Evolutionary conservation across 2,888 invertebrate species (phyloP).

Genomic region (Oxycera nigricornis): DNA sequence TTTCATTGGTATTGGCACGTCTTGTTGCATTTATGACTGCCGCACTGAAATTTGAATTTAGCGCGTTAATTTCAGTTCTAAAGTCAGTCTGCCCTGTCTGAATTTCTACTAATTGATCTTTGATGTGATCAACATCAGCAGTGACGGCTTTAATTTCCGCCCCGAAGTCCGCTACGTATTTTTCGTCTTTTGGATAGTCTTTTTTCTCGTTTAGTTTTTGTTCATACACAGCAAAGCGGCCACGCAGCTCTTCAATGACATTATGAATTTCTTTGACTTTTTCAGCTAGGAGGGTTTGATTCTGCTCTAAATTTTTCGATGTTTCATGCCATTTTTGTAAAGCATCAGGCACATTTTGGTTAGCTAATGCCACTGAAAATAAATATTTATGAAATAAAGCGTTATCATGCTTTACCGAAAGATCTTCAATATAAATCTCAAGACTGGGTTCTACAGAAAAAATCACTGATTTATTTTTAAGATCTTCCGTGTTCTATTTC

Average conservation of each 20-base stretch:
- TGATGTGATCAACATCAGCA: slow-evolving; percentile 57
- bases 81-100: slow-evolving; percentile 54
- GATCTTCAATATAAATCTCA: not conserved
- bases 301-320: slow-evolving; percentile 71
- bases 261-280: slow-evolving; percentile 67
- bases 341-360: slow-evolving; percentile 73
- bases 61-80: slow-evolving; percentile 51
- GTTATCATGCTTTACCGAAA: not conserved
- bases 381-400: slow-evolving; percentile 1
- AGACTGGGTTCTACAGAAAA: not conserved
- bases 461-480: not conserved
- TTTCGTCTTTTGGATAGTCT: slow-evolving; percentile 58
- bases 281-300: slow-evolving; percentile 69
- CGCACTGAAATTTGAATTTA: slow-evolving; percentile 53
- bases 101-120: slow-evolving; percentile 56
- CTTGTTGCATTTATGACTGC: slow-evolving; percentile 48
- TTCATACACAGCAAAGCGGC: slow-evolving; percentile 59
- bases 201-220: slow-evolving; percentile 53
- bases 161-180: slow-evolving; percentile 59
- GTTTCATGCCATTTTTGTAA: slow-evolving; percentile 76
- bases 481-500: not conserved
- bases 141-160: slow-evolving; percentile 60
- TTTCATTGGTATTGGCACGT: slow-evolving; percentile 47
- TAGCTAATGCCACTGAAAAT: slow-evolving; percentile 70
- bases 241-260: slow-evolving; percentile 65